These are phyloP conservation scores for Chromoteleia sp. DNA, from an alignment of 2,888 invertebrate species.

Conservation along the genomic window DNA sequence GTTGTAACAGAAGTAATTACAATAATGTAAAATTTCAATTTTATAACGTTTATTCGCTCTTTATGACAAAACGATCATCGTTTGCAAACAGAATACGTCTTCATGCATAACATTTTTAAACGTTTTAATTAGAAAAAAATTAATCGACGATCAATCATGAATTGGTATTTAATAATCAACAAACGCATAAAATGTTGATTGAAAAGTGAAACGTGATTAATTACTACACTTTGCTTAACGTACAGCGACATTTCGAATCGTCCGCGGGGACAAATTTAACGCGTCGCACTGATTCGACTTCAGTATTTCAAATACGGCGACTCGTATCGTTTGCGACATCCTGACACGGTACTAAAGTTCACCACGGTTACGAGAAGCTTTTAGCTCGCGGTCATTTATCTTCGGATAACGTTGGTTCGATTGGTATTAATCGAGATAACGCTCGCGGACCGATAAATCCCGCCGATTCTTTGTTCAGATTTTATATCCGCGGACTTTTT, in stretches of 20 bases:
- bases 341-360: constrained; percentile 37
- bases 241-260: constrained; percentile 7
- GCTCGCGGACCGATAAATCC: not conserved
- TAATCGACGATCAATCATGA: constrained; percentile 14
- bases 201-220: constrained; percentile 28
- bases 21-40: too few species aligned
- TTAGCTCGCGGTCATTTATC: constrained; percentile 7
- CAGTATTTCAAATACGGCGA: constrained; percentile 12
- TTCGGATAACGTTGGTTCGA: constrained; percentile 26
- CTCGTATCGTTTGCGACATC: constrained; percentile 33
- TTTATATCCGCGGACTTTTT: too few species aligned
- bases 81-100: too few species aligned
- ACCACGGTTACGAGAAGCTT: constrained; percentile 13
- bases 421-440: constrained; percentile 20
- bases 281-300: constrained; percentile 17
- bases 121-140: not conserved
- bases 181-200: not conserved
- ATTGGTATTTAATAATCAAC: constrained; percentile 27
- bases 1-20: too few species aligned
- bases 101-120: not conserved
- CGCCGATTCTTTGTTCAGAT: too few species aligned
- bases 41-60: too few species aligned
- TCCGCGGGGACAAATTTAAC: constrained; percentile 26
- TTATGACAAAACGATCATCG: too few species aligned
- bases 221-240: constrained; percentile 2